Evolutionary conservation across 92 coral and sea anemone species (phyloP).

Genomic region (Epizoanthus stellaris): DNA sequence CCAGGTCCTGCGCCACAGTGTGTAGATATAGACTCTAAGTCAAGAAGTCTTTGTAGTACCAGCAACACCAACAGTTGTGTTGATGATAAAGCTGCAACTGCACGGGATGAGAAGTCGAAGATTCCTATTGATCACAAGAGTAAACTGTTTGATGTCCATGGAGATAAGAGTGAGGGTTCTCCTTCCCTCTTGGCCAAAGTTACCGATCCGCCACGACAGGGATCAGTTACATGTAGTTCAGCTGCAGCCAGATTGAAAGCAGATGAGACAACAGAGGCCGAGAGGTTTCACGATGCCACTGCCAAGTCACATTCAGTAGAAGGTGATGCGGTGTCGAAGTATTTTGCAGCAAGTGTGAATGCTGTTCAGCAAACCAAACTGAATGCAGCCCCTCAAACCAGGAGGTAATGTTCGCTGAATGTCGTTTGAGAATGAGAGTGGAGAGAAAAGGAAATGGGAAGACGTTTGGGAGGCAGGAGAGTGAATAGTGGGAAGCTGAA

Average conservation of each 20-base stretch:
- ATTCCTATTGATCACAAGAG: not conserved
- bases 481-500: too few species aligned
- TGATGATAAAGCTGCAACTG: not conserved
- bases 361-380: not conserved
- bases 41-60: too few species aligned
- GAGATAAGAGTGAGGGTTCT: not conserved
- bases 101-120: not conserved
- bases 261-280: too few species aligned
- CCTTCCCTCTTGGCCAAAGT: not conserved
- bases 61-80: not conserved
- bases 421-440: too few species aligned
- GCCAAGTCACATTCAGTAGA: not conserved
- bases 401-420: not conserved
- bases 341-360: not conserved
- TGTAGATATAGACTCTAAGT: too few species aligned
- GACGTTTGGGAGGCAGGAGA: too few species aligned
- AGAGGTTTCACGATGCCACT: not conserved
- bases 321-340: not conserved
- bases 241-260: not conserved
- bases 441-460: too few species aligned
- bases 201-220: too few species aligned
- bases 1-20: too few species aligned
- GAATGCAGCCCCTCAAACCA: not conserved
- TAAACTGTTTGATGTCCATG: constrained; percentile 6
- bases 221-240: not conserved